Evolutionary conservation across 30 jellyfish, hydroid and myxozoan species (phyloP).

Genomic region (Aurelia coerulea): DNA sequence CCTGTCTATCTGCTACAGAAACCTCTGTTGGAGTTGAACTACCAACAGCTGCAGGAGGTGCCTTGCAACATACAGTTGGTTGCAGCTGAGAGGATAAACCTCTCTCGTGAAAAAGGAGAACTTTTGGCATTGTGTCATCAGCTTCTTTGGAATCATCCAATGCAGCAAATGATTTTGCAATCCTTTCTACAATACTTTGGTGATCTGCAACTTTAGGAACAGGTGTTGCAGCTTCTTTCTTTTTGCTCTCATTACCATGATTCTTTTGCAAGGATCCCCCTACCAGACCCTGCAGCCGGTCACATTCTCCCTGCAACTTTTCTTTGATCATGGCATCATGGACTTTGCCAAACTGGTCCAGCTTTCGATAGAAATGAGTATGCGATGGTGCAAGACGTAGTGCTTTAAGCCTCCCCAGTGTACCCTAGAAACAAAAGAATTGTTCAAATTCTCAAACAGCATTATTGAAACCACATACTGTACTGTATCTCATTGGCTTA

Average conservation of each 20-base stretch:
- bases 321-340: neutral
- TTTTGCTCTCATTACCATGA: neutral
- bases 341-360: conserved; percentile 18
- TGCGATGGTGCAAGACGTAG: conserved; percentile 23
- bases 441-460: neutral
- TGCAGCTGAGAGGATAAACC: too few relatives aligned
- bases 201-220: neutral
- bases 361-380: conserved; percentile 25
- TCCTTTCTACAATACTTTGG: neutral
- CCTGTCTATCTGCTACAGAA: neutral
- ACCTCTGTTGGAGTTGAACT: neutral
- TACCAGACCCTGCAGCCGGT: neutral
- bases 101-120: too few relatives aligned
- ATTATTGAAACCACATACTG: neutral
- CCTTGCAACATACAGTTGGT: too few relatives aligned
- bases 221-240: neutral
- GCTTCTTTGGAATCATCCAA: too few relatives aligned
- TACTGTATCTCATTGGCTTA: neutral
- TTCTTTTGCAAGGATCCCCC: neutral
- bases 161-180: too few relatives aligned
- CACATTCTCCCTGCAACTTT: neutral
- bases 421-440: conserved; percentile 22
- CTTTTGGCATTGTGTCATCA: too few relatives aligned
- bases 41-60: too few relatives aligned
- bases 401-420: conserved; percentile 18